Evolutionary conservation across 2,797 vertebrate genomes (phyloP), one percentile per base, ranked within the genome.

Genomic region (Atherinosoma microstoma): DNA sequence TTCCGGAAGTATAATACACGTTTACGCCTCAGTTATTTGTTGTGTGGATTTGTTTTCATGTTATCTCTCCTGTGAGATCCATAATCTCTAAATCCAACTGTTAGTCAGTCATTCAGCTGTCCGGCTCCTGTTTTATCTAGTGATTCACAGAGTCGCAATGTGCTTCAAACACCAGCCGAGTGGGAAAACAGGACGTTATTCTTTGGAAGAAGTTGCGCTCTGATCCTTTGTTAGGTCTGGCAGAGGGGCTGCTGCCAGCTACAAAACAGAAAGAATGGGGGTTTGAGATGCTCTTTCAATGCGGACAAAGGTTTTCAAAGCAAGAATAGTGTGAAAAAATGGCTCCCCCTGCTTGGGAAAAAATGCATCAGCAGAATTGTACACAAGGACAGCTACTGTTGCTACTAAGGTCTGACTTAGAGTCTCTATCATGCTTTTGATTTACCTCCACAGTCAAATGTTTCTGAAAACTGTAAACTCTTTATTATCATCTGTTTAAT

Each of bases 271-370:
- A 34, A 10, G 1, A 42, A 24, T 2, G 42, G 15, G 6, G n/a
- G 20, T 51, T 51, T 8, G 20, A 22, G 27, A 40, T 57, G 3
- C 4, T 16, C 18, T 29, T 56, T 57, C n/a, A 22, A 51, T 10
- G 47, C n/a, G 20, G 18, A 57, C 3, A 5, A n/a, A 20, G 6
- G 2, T 12, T 7, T 18, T 58, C 9, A 24, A 51, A 20, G 38
- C 2, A 29, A 4, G 18, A 4, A 12, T 0, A 29, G 13, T 27
- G 56, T 62, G 47, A 2, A 42, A 3, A 12, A 35, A 58, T 78
- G 80, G 73, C 86, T 45, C 86, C 90, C 75, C 36, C 90, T 91
- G 77, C 65, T 65, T 82, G 87, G 20, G 45, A 64, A n/a, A 64
- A 30, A 32, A 32, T 3, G 40, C 12, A 56, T 1, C 1, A 34